Evolutionary conservation across 1,140 invertebrate species (phyloP).

Genomic region (Heterodera schachtii): DNA sequence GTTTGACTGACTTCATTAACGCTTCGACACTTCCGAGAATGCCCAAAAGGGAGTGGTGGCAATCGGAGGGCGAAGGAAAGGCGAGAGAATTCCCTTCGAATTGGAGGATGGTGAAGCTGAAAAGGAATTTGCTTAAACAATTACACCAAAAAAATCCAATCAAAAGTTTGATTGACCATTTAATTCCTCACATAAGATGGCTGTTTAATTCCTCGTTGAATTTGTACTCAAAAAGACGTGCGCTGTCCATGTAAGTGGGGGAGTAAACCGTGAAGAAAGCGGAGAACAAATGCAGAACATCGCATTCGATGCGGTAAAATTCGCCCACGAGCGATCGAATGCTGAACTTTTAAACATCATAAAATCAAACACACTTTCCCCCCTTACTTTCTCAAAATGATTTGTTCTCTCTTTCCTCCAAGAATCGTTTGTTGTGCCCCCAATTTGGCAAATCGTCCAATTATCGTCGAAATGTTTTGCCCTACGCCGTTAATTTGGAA

Average conservation of each 20-base stretch:
- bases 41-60: background rate
- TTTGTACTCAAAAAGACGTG: constrained; percentile 21
- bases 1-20: background rate
- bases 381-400: constrained; percentile 18
- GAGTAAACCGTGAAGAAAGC: constrained; percentile 45
- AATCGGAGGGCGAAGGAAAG: constrained; percentile 16
- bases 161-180: constrained; percentile 29
- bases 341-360: constrained; percentile 17
- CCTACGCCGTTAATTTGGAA: constrained; percentile 20
- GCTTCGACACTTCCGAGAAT: constrained; percentile 12
- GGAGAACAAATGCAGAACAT: constrained; percentile 22
- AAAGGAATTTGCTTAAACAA: constrained; percentile 10
- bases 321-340: constrained; percentile 22
- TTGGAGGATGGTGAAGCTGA: constrained; percentile 26
- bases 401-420: constrained; percentile 17
- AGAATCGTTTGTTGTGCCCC: background rate
- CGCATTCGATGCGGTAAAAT: constrained; percentile 35
- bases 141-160: background rate
- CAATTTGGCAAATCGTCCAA: background rate
- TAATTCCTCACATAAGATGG: constrained; percentile 39
- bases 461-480: constrained; percentile 13
- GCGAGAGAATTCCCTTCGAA: background rate
- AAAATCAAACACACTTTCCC: background rate
- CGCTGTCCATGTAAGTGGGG: constrained; percentile 36
- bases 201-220: constrained; percentile 11